Conservation (phyloP, 2,797 vertebrate genomes). For the Hoplostethus atlanticus region DNA sequence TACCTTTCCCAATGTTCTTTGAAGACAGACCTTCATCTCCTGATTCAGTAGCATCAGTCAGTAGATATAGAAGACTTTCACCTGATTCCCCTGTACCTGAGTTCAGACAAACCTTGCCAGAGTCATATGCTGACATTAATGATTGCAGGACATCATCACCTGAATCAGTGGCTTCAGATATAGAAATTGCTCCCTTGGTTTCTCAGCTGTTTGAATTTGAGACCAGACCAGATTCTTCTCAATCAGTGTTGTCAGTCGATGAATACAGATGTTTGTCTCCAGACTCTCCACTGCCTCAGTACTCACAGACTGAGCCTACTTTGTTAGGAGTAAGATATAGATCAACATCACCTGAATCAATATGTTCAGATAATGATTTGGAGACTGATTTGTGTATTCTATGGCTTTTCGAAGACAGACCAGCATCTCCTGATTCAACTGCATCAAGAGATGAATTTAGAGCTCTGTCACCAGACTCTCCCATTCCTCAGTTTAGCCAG, state of each 20-base stretch:
- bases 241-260: slow-evolving; percentile 32
- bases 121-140: not conserved
- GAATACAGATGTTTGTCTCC: slow-evolving; percentile 48
- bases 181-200: slow-evolving; percentile 36
- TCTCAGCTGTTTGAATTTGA: slow-evolving; percentile 29
- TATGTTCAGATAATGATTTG: slow-evolving; percentile 44
- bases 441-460: slow-evolving; percentile 28
- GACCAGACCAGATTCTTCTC: slow-evolving; percentile 47
- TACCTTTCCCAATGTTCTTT: slow-evolving; percentile 2
- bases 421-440: slow-evolving; percentile 55
- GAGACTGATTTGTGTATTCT: slow-evolving; percentile 45
- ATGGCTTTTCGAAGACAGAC: slow-evolving; percentile 57
- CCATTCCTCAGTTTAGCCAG: slow-evolving; percentile 46
- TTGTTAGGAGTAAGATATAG: not conserved
- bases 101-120: slow-evolving; percentile 33
- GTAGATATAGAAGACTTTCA: slow-evolving; percentile 35
- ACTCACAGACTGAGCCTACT: not conserved
- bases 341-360: slow-evolving; percentile 47
- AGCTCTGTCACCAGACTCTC: slow-evolving; percentile 67
- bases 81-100: slow-evolving; percentile 64
- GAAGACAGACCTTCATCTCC: slow-evolving; percentile 58
- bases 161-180: slow-evolving; percentile 51
- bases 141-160: slow-evolving; percentile 57
- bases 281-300: slow-evolving; percentile 65
- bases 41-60: slow-evolving; percentile 38